Evolutionary conservation across 2,113 vertebrate species (phyloP), one percentile per base, ranked within the genome.

Genomic region (Heloderma charlesbogerti): DNA sequence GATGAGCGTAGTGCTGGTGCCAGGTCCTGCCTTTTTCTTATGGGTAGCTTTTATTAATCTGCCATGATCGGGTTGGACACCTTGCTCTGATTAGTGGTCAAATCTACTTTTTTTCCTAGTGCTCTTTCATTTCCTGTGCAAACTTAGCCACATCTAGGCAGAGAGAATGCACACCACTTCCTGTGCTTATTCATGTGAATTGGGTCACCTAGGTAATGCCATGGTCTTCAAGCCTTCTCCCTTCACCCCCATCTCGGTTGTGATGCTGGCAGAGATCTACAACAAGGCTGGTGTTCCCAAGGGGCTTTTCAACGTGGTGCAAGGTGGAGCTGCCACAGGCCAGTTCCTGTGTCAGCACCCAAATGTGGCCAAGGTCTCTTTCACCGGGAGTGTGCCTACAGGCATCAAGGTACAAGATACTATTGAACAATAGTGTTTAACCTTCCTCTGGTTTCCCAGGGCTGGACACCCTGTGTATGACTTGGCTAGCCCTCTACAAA

Each of bases 201-300:
- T 86, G 92, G 86, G 0, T 88, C 89, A 1, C 1, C 43, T 54
- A 99, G 99, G 99, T 54, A 99, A 99, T 2, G 98, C 99, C 27
- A 99, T 99, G 98, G 95, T 99, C 71, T 99, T 96, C 90, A 99
- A 99, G 92, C 99, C 99, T 0, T 99, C 99, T 66, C 99, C 99
- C 12, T 98, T 99, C 97, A 96, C 99, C 0, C 99, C 99, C 0
- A 51, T 99, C 89, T 98, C 99, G 0, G 98, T 95, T 0, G 95
- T 99, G 93, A 96, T 98, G 82, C 95, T 99, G 96, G 99, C 99
- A 71, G 99, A 99, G 95, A 98, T 99, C 97, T 99, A 98, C 94
- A 97, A 97, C 2, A 96, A 99, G 94, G 99, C 99, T 0, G 99
- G 99, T 0, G 97, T 95, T 0, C 99, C 99, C 6, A 97, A 98